phyloP scores from a whole-genome alignment of 1,140 invertebrate genomes.

The Drosophila pallidifrons region DNA sequence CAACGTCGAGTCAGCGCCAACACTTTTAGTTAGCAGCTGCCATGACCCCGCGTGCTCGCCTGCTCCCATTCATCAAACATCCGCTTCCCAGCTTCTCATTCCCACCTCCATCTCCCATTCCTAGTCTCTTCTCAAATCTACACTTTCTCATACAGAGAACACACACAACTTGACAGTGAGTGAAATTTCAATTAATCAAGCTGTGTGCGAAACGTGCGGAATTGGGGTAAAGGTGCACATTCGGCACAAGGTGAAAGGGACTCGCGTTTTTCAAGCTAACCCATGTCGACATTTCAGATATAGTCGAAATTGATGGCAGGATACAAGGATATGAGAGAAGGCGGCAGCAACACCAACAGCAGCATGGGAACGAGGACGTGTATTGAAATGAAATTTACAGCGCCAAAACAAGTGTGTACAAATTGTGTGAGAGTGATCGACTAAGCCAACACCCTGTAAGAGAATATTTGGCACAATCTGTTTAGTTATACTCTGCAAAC shows the following conservation, averaged over 20 bases:
- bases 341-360: background rate
- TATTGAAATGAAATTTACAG: constrained; percentile 46
- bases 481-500: too few species aligned
- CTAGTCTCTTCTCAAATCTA: background rate
- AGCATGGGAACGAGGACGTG: background rate
- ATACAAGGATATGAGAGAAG: constrained; percentile 23
- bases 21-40: constrained; percentile 37
- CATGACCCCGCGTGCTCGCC: constrained; percentile 14
- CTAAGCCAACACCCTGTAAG: constrained; percentile 11
- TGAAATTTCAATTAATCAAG: constrained; percentile 83
- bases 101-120: background rate
- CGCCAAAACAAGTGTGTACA: constrained; percentile 3
- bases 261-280: constrained; percentile 14
- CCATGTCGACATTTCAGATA: constrained; percentile 40
- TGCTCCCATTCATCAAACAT: constrained; percentile 20
- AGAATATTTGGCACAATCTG: background rate
- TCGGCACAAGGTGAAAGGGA: constrained; percentile 36
- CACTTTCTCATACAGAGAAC: constrained; percentile 10
- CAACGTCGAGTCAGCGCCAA: constrained; percentile 38
- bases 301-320: constrained; percentile 40
- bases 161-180: constrained; percentile 70
- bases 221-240: constrained; percentile 32
- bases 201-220: constrained; percentile 30
- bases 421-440: background rate
- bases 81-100: background rate